Percentiles rank a stretch among this genome's conserved stretches.
These are phyloP conservation scores for Andinoacara biseriatus DNA, from an alignment of 2,113 vertebrate genomes.

Conservation along the genomic window DNA sequence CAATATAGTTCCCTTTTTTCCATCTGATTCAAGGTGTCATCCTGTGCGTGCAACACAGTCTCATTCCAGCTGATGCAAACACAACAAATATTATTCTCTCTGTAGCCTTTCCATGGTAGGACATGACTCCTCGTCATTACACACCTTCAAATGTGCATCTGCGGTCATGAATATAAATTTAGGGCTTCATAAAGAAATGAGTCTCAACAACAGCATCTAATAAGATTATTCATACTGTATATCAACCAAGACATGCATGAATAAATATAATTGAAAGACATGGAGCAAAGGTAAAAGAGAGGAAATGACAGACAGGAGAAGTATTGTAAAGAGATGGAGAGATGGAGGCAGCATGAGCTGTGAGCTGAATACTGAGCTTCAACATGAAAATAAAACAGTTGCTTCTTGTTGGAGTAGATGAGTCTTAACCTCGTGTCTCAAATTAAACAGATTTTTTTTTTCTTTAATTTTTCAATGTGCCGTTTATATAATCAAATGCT, in stretches of 20 bases:
- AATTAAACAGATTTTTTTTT: not conserved
- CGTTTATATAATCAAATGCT: not conserved
- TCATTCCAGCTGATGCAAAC: slow-evolving; percentile 60
- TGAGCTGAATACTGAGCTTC: slow-evolving; percentile 30
- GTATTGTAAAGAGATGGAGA: slow-evolving; percentile 17
- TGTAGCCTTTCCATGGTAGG: slow-evolving; percentile 15
- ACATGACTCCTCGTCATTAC: slow-evolving; percentile 53
- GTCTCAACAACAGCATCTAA: slow-evolving; percentile 37
- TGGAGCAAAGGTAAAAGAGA: slow-evolving; percentile 40
- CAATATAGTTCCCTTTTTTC: slow-evolving; percentile 15
- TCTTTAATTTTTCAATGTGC: not conserved
- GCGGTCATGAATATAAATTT: slow-evolving; percentile 61
- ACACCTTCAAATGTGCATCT: slow-evolving; percentile 36
- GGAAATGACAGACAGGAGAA: slow-evolving; percentile 46
- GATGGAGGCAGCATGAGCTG: slow-evolving; percentile 15
- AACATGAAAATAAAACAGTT: slow-evolving; percentile 17
- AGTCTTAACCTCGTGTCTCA: not conserved
- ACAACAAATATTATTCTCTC: slow-evolving; percentile 52
- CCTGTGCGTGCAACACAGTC: slow-evolving; percentile 12
- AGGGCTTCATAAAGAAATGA: slow-evolving; percentile 40
- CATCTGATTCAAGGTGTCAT: slow-evolving; percentile 42
- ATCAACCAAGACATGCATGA: slow-evolving; percentile 49
- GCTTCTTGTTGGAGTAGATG: slow-evolving; percentile 7
- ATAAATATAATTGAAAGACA: slow-evolving; percentile 56
- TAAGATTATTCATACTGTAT: slow-evolving; percentile 63